Conservation (phyloP, 2,888 invertebrate genomes). For the Melanostoma scalare region DNA sequence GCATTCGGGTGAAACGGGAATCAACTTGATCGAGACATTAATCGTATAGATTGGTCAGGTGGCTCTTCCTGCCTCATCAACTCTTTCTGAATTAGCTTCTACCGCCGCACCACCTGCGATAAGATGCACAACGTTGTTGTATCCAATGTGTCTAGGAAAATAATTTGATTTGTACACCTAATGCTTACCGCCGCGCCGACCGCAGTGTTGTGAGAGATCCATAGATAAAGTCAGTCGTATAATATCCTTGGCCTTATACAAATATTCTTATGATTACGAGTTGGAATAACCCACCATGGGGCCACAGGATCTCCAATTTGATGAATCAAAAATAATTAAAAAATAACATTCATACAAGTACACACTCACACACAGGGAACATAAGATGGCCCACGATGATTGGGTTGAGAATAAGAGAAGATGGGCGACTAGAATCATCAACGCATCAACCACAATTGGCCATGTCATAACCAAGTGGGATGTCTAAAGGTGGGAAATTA, state of each 20-base stretch:
- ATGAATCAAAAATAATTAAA: conserved; percentile 55
- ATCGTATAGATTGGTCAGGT: conserved; percentile 24
- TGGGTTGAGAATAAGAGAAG: neutral
- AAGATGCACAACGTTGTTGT: conserved; percentile 10
- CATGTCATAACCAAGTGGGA: conserved; percentile 63
- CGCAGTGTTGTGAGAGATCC: neutral
- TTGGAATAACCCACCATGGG: conserved; percentile 29
- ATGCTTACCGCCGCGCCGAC: conserved; percentile 17
- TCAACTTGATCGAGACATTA: conserved; percentile 49
- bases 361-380: conserved; percentile 11
- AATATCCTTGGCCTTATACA: conserved; percentile 34
- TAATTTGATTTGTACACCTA: conserved; percentile 47
- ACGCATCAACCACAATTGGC: conserved; percentile 56
- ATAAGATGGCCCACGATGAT: conserved; percentile 32
- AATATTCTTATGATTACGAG: conserved; percentile 37
- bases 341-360: neutral
- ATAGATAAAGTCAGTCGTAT: conserved; percentile 15
- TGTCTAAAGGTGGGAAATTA: conserved; percentile 70
- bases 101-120: conserved; percentile 1
- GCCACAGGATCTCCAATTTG: conserved; percentile 48
- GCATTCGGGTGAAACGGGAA: conserved; percentile 41
- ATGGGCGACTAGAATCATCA: conserved; percentile 39
- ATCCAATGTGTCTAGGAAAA: conserved; percentile 35
- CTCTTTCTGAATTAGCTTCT: neutral
- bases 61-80: conserved; percentile 18